Conservation (phyloP, 2,113 vertebrate genomes). For the Amia ocellicauda region DNA sequence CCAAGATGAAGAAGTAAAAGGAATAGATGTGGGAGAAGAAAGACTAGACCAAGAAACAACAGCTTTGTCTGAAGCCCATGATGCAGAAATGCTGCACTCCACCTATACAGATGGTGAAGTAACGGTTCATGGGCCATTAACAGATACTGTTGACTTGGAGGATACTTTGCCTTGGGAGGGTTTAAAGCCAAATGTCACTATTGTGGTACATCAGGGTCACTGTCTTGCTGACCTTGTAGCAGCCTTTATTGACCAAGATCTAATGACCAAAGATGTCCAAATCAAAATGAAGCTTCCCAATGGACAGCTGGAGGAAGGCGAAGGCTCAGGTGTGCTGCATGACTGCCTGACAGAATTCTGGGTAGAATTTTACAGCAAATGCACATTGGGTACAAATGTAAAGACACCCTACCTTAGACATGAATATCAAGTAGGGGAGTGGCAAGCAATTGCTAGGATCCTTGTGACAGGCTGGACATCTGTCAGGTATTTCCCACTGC, state of each 20-base stretch:
- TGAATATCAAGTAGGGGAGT: conserved; percentile 19
- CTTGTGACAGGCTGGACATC: conserved; percentile 19
- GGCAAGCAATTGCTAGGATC: conserved; percentile 26
- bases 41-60: too few relatives aligned
- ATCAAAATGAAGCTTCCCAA: conserved; percentile 27
- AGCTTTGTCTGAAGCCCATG: too few relatives aligned
- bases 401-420: conserved; percentile 24
- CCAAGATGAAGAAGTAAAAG: too few relatives aligned
- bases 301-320: conserved; percentile 19
- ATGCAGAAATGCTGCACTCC: too few relatives aligned
- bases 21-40: too few relatives aligned
- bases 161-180: too few relatives aligned
- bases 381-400: conserved; percentile 22
- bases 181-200: too few relatives aligned
- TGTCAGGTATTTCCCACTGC: conserved; percentile 27
- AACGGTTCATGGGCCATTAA: too few relatives aligned
- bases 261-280: conserved; percentile 12
- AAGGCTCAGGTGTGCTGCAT: conserved; percentile 19
- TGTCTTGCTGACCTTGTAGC: conserved; percentile 16
- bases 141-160: too few relatives aligned
- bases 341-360: conserved; percentile 33
- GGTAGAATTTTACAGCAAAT: conserved; percentile 23
- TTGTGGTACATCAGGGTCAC: conserved; percentile 12
- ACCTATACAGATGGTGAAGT: too few relatives aligned
- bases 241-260: conserved; percentile 20